These are phyloP conservation scores for Petromus typicus DNA, from an alignment of 2,113 vertebrate species.

Conservation along the genomic window DNA sequence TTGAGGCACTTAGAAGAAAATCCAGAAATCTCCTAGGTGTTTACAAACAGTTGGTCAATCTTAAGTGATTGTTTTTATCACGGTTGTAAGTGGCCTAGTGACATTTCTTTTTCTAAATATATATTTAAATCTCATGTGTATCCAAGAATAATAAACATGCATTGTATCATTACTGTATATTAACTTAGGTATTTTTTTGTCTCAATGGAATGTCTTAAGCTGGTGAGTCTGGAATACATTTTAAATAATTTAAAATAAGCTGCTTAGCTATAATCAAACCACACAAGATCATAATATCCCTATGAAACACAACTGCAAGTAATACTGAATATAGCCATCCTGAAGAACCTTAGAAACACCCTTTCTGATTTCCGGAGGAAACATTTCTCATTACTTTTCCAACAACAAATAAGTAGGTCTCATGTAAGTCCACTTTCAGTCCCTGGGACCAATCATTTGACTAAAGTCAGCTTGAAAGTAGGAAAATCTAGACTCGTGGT, in stretches of 20 bases:
- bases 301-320: not conserved
- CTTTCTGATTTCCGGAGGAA: not conserved
- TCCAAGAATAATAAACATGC: slow-evolving; percentile 43
- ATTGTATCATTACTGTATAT: not conserved
- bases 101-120: not conserved
- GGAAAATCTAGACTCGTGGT: not conserved
- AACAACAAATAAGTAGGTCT: not conserved
- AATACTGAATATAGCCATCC: not conserved
- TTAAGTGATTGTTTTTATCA: slow-evolving; percentile 42
- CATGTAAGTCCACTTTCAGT: not conserved
- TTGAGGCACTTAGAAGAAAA: slow-evolving; percentile 47
- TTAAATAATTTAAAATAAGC: slow-evolving; percentile 58
- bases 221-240: not conserved
- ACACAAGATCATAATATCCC: not conserved
- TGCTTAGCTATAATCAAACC: slow-evolving; percentile 52
- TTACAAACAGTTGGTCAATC: slow-evolving; percentile 51
- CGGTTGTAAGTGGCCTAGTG: slow-evolving; percentile 29
- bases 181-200: slow-evolving; percentile 1
- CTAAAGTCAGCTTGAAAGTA: not conserved
- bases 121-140: not conserved
- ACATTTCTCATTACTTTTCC: not conserved
- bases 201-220: slow-evolving; percentile 33
- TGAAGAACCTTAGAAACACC: not conserved
- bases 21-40: slow-evolving; percentile 54
- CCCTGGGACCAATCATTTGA: not conserved